phyloP scores from a whole-genome alignment of 2,113 vertebrate species.

The Vulpes vulpes region DNA sequence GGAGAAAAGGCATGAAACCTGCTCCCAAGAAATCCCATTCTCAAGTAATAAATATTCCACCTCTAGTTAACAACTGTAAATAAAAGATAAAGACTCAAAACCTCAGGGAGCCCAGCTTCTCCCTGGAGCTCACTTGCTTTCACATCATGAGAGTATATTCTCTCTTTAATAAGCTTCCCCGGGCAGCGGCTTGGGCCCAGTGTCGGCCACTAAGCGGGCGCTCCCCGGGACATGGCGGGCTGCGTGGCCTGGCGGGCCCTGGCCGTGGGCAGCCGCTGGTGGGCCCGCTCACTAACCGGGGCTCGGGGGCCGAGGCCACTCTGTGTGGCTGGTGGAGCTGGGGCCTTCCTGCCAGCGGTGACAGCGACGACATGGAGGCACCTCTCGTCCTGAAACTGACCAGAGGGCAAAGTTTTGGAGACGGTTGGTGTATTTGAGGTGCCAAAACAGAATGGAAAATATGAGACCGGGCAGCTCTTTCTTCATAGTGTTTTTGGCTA shows the following conservation, averaged over 20 bases:
- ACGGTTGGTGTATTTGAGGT: slow-evolving; percentile 96
- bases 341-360: slow-evolving; percentile 44
- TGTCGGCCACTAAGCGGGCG: slow-evolving; percentile 47
- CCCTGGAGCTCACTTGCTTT: background rate
- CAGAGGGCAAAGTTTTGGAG: slow-evolving; percentile 96
- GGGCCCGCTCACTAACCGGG: slow-evolving; percentile 69
- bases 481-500: slow-evolving; percentile 99
- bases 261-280: slow-evolving; percentile 76
- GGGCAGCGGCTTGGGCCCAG: slow-evolving; percentile 39
- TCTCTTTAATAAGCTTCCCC: background rate
- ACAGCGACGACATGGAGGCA: slow-evolving; percentile 75
- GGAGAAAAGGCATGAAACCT: background rate
- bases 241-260: slow-evolving; percentile 78
- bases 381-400: slow-evolving; percentile 91
- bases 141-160: background rate
- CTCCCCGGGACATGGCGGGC: slow-evolving; percentile 71
- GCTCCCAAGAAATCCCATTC: background rate
- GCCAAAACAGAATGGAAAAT: slow-evolving; percentile 96
- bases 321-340: slow-evolving; percentile 60
- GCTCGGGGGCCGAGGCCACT: slow-evolving; percentile 65
- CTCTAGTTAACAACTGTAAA: background rate
- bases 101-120: background rate
- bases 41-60: background rate
- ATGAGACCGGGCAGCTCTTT: slow-evolving; percentile 98
- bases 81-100: background rate